Evolutionary conservation across 2,797 vertebrate species (phyloP).

Genomic region (Sciurus vulgaris): DNA sequence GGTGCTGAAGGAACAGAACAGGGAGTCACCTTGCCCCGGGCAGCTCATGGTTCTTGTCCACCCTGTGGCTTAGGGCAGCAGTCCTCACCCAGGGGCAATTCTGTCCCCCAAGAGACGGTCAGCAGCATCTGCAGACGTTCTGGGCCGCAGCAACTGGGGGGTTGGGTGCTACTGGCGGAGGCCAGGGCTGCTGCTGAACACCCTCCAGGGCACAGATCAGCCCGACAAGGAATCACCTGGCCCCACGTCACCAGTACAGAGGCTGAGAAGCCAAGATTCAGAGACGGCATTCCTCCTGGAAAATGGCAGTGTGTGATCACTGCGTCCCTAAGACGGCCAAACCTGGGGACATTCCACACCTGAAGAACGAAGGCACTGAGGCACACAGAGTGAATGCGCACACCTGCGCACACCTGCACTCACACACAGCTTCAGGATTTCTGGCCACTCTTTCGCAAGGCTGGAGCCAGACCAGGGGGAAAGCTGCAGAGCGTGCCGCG

Average conservation of each 20-base stretch:
- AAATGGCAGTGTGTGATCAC: background rate
- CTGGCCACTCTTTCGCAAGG: background rate
- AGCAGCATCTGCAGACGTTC: fast-evolving
- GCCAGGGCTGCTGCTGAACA: background rate
- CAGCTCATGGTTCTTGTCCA: background rate
- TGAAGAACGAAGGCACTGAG: background rate
- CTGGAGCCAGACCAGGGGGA: background rate
- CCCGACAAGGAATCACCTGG: background rate
- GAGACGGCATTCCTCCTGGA: background rate
- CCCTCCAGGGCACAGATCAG: fast-evolving
- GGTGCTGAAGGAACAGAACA: background rate
- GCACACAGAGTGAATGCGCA: background rate
- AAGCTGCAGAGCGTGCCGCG: too few relatives aligned
- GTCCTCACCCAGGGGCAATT: background rate
- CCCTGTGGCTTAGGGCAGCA: too few relatives aligned
- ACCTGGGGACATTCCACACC: background rate
- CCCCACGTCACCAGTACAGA: background rate
- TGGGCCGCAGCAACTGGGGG: background rate
- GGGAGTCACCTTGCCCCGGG: fast-evolving
- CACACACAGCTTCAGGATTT: background rate
- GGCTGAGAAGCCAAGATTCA: background rate
- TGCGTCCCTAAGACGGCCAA: background rate
- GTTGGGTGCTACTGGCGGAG: fast-evolving
- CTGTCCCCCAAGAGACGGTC: background rate
- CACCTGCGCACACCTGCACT: too few relatives aligned